Percentiles rank a stretch among this genome's conserved stretches.
These are phyloP conservation scores for Teleogryllus oceanicus DNA, from an alignment of 2,888 invertebrate species.

Conservation along the genomic window DNA sequence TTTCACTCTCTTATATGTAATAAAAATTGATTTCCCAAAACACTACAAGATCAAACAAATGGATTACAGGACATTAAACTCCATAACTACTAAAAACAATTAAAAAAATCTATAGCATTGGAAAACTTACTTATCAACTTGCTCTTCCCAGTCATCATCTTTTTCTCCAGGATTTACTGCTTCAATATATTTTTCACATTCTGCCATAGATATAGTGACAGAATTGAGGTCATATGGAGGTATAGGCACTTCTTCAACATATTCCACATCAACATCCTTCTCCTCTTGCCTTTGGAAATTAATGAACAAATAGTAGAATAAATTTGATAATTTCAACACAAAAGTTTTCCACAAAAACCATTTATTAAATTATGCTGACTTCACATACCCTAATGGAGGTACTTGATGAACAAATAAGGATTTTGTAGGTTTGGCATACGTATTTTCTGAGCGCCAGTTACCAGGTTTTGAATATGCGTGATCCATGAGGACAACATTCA, in stretches of 20 bases:
- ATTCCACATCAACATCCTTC: conserved; percentile 51
- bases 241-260: conserved; percentile 46
- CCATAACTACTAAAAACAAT: too few species aligned
- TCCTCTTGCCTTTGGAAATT: background rate
- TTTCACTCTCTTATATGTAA: too few species aligned
- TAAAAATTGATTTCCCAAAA: too few species aligned
- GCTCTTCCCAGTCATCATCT: conserved; percentile 66
- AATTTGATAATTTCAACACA: background rate
- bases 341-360: background rate
- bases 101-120: background rate
- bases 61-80: too few species aligned
- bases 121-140: conserved; percentile 56
- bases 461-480: conserved; percentile 71
- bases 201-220: conserved; percentile 64
- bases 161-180: conserved; percentile 57
- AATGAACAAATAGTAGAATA: background rate
- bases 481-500: conserved; percentile 57
- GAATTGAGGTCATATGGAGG: conserved; percentile 59
- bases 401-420: conserved; percentile 49
- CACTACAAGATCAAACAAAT: too few species aligned
- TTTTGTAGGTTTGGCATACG: conserved; percentile 57
- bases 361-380: too few species aligned
- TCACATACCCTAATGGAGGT: background rate
- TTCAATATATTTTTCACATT: conserved; percentile 63
- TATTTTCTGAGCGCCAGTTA: conserved; percentile 63